Conservation (phyloP, 2,113 vertebrate genomes). For the Tonatia bakeri region DNA sequence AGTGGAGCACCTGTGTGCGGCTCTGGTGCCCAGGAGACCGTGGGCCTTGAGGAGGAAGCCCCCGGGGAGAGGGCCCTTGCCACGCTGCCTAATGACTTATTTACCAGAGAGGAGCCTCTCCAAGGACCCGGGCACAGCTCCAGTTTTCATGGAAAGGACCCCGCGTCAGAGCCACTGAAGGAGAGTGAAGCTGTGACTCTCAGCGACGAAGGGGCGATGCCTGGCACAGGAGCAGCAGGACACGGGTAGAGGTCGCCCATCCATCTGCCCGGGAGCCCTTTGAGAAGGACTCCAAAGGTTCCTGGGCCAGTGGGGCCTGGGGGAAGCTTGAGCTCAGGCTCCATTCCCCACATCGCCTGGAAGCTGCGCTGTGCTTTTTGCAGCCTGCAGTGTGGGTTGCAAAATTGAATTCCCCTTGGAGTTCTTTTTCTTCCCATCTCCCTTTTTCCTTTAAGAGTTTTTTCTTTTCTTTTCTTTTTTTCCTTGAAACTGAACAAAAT, state of each 20-base stretch:
- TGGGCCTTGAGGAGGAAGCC: background rate
- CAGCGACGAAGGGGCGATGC: accelerated
- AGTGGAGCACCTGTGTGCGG: background rate
- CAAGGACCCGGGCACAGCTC: background rate
- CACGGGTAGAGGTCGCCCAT: accelerated
- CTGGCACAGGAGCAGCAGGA: background rate
- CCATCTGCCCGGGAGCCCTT: background rate
- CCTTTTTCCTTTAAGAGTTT: background rate
- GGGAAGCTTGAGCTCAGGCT: background rate
- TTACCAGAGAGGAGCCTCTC: conserved; percentile 45
- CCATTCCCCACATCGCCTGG: background rate
- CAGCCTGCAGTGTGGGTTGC: background rate
- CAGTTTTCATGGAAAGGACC: background rate
- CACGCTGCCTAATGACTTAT: conserved; percentile 36
- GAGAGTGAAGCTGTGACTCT: background rate
- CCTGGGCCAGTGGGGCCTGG: background rate
- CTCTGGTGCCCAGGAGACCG: background rate
- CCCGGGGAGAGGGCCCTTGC: background rate
- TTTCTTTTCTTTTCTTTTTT: background rate
- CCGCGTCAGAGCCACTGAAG: background rate
- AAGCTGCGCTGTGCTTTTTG: background rate
- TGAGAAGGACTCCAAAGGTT: background rate
- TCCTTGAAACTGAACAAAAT: background rate
- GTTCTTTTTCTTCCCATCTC: background rate
- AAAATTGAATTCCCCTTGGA: background rate